Percentiles rank a stretch among this genome's conserved stretches.
Conservation (phyloP, 2,113 vertebrate genomes). For the Phylloscopus whistleri region DNA sequence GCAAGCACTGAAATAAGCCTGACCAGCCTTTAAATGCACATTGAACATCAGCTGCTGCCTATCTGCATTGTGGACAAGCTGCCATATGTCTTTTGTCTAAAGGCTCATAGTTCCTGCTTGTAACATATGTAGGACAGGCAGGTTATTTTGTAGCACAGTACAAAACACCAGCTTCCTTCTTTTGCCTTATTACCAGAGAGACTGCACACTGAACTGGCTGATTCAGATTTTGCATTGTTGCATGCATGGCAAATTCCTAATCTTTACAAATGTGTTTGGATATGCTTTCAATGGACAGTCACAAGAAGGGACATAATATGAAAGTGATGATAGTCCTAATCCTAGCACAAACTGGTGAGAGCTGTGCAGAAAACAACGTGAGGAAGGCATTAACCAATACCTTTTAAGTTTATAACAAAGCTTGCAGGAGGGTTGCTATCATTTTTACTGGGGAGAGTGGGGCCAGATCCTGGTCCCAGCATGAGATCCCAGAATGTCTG, state of each 20-base stretch:
- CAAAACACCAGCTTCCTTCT: background rate
- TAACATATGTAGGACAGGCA: background rate
- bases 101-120: background rate
- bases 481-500: background rate
- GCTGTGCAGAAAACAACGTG: conserved; percentile 6
- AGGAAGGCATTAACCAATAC: background rate
- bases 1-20: background rate
- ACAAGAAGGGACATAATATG: conserved; percentile 68
- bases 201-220: background rate
- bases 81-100: background rate
- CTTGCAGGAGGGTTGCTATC: background rate
- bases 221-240: background rate
- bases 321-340: conserved; percentile 60
- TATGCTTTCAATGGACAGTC: conserved; percentile 63
- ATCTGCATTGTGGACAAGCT: background rate
- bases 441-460: background rate
- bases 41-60: background rate
- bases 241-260: conserved; percentile 24
- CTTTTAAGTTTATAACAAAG: background rate
- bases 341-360: conserved; percentile 64
- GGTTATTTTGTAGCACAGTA: background rate
- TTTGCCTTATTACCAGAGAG: background rate
- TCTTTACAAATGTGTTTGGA: conserved; percentile 60
- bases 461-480: background rate
- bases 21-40: background rate